Percentiles rank a stretch among this genome's conserved stretches.
These are phyloP conservation scores for Agrochola circellaris DNA, from an alignment of 2,888 invertebrate genomes.

Conservation along the genomic window DNA sequence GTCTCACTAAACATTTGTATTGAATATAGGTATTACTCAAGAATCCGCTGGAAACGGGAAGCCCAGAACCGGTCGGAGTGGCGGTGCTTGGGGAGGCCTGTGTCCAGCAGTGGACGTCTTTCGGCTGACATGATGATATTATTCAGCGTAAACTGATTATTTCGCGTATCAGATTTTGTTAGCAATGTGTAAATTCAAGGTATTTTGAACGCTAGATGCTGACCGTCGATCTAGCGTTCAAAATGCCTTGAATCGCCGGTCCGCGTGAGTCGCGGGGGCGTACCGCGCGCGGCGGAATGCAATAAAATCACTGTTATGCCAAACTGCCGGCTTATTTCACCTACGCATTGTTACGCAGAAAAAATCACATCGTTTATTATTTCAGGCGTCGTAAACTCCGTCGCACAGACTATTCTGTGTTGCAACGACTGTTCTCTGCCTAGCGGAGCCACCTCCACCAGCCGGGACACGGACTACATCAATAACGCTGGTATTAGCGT, in stretches of 20 bases:
- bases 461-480: neutral
- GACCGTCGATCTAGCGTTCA: too few species aligned
- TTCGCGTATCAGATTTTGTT: neutral
- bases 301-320: conserved; percentile 32
- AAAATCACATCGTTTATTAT: conserved; percentile 42
- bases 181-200: neutral
- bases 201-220: neutral
- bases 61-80: too few species aligned
- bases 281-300: conserved; percentile 11
- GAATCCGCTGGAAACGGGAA: too few species aligned
- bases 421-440: neutral
- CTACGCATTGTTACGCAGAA: conserved; percentile 29
- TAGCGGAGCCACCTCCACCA: neutral
- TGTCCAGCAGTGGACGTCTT: too few species aligned
- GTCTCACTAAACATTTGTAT: neutral
- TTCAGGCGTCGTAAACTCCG: conserved; percentile 30
- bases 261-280: neutral
- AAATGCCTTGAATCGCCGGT: neutral
- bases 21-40: neutral
- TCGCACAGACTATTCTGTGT: neutral
- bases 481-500: neutral
- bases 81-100: too few species aligned
- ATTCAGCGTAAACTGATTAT: neutral
- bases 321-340: conserved; percentile 35
- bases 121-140: too few species aligned